Conservation (phyloP, 2,797 vertebrate species). For the Bradypus variegatus region DNA sequence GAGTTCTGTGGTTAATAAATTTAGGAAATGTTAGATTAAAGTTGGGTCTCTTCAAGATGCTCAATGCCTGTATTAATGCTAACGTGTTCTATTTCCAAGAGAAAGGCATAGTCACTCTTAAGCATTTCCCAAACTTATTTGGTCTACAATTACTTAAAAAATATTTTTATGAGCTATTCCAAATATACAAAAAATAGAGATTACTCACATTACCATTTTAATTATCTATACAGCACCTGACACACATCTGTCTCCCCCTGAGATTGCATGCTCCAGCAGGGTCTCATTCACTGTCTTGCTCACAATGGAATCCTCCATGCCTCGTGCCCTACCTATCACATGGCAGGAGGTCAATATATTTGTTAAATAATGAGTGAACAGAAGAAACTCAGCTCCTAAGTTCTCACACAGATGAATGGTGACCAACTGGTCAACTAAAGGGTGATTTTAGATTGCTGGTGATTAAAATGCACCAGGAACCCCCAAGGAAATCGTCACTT, state of each 20-base stretch:
- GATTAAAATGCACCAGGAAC: conserved; percentile 8
- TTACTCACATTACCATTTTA: neutral
- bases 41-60: neutral
- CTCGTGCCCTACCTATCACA: neutral
- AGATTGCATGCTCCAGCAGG: accelerated
- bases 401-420: neutral
- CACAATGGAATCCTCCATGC: neutral
- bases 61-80: neutral
- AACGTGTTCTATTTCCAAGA: neutral
- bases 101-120: neutral
- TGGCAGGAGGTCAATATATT: neutral
- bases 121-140: neutral
- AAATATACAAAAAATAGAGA: neutral
- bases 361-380: neutral
- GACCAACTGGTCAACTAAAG: neutral
- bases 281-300: neutral
- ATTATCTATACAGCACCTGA: neutral
- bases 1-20: neutral
- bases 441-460: neutral
- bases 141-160: conserved; percentile 3
- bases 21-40: neutral
- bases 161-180: neutral
- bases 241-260: neutral
- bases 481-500: neutral
- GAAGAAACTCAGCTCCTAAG: neutral